These are phyloP conservation scores for Daphoenositta chrysoptera DNA, from an alignment of 2,113 vertebrate species.

Conservation along the genomic window DNA sequence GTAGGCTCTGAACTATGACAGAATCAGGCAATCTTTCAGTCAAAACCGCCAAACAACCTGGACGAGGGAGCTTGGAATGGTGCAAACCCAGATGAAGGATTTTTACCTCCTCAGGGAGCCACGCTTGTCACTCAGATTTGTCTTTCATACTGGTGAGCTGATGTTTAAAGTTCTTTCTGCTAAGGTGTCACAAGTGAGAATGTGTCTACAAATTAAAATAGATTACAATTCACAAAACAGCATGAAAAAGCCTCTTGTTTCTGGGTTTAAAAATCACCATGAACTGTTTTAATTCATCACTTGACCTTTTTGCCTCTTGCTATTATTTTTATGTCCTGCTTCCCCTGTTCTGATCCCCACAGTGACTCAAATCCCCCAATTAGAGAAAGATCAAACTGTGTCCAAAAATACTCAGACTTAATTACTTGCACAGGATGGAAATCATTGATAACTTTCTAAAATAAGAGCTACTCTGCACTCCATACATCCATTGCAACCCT, in stretches of 20 bases:
- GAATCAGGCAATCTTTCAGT: background rate
- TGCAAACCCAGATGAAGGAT: background rate
- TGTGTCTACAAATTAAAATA: background rate
- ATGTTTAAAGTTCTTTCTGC: background rate
- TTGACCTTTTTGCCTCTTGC: background rate
- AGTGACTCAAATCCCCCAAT: background rate
- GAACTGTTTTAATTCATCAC: background rate
- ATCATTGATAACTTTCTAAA: constrained; percentile 32
- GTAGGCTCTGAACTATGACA: background rate
- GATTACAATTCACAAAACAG: background rate
- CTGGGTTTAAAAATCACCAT: background rate
- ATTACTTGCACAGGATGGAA: constrained; percentile 7
- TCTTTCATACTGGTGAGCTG: background rate
- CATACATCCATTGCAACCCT: background rate
- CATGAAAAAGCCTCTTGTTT: background rate
- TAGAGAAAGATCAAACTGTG: constrained; percentile 2
- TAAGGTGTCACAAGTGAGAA: background rate
- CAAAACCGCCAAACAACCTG: background rate
- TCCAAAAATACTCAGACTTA: constrained; percentile 17
- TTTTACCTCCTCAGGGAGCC: background rate
- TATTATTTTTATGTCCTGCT: background rate
- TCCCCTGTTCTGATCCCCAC: background rate
- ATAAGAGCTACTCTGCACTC: background rate
- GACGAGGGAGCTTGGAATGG: background rate
- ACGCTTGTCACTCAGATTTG: background rate